Conservation (phyloP, 2,888 invertebrate species). For the Panopea generosa region DNA sequence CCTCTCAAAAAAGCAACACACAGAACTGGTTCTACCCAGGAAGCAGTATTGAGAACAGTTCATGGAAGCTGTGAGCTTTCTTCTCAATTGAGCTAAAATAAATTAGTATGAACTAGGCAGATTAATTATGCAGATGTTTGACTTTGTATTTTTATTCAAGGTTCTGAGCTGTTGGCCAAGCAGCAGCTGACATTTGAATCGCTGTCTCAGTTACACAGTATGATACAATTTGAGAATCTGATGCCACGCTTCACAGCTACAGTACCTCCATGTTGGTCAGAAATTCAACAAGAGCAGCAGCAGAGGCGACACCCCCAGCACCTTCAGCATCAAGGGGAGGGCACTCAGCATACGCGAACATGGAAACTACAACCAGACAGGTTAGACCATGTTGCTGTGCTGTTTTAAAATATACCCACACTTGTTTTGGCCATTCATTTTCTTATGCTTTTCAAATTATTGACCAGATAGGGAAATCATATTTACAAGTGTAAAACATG, state of each 20-base stretch:
- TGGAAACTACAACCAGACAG: conserved; percentile 95
- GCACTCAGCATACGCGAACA: conserved; percentile 92
- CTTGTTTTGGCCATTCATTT: too few species aligned
- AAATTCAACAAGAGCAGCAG: conserved; percentile 95
- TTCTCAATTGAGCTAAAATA: too few species aligned
- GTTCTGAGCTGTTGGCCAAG: conserved; percentile 82
- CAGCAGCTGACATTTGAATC: conserved; percentile 87
- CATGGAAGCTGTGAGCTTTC: too few species aligned
- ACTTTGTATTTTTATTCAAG: too few species aligned
- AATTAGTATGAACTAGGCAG: too few species aligned
- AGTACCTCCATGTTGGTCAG: conserved; percentile 97
- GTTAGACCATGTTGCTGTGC: conserved; percentile 83
- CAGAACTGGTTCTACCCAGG: too few species aligned
- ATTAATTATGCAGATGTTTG: too few species aligned
- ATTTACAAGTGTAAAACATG: too few species aligned
- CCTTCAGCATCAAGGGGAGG: conserved; percentile 89
- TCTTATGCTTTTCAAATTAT: too few species aligned
- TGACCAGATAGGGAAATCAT: too few species aligned
- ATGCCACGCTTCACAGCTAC: conserved; percentile 92
- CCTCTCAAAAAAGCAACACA: too few species aligned
- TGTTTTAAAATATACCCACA: conserved; percentile 5
- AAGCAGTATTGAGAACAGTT: too few species aligned
- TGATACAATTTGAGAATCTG: conserved; percentile 91
- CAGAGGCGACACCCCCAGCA: conserved; percentile 95
- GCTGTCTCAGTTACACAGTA: conserved; percentile 89